A percentile compares a stretch with the other conserved stretches of the same genome.
phyloP scores from a whole-genome alignment of 2,888 invertebrate species.

The Stratiomys singularior region DNA sequence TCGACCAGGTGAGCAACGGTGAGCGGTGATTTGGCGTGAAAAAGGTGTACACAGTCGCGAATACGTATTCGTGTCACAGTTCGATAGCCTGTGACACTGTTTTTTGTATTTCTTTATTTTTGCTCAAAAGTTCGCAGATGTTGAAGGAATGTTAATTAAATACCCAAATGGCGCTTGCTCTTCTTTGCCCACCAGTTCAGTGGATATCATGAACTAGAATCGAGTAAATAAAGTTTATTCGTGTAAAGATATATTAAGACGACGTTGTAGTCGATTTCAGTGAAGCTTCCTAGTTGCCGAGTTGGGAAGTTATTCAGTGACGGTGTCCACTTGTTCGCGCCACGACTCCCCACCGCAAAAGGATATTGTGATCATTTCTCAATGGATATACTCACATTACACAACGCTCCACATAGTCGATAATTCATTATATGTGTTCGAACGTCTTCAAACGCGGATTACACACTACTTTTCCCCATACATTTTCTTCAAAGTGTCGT shows the following conservation, averaged over 20 bases:
- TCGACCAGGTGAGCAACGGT: conserved; percentile 41
- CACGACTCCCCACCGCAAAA: not conserved
- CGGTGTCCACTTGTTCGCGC: too few relatives aligned
- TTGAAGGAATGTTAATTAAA: not conserved
- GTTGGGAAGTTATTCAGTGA: too few relatives aligned
- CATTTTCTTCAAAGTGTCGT: conserved; percentile 34
- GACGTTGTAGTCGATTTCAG: too few relatives aligned
- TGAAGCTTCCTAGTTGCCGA: too few relatives aligned
- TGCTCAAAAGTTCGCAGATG: not conserved
- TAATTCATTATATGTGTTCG: not conserved
- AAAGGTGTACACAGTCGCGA: not conserved
- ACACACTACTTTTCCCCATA: conserved; percentile 29
- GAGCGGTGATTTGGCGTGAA: conserved; percentile 20
- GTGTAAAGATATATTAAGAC: too few relatives aligned
- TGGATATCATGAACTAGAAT: not conserved
- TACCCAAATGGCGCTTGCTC: not conserved
- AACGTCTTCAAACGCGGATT: conserved; percentile 21
- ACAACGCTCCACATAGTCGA: conserved; percentile 12
- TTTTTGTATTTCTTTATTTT: not conserved
- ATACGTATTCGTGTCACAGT: conserved; percentile 39
- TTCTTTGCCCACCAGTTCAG: not conserved
- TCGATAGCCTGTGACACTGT: conserved; percentile 37
- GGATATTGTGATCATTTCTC: not conserved
- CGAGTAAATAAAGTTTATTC: not conserved
- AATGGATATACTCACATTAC: not conserved